These are phyloP conservation scores for Balanococcus diminutus DNA, from an alignment of 2,888 invertebrate genomes.

Conservation along the genomic window DNA sequence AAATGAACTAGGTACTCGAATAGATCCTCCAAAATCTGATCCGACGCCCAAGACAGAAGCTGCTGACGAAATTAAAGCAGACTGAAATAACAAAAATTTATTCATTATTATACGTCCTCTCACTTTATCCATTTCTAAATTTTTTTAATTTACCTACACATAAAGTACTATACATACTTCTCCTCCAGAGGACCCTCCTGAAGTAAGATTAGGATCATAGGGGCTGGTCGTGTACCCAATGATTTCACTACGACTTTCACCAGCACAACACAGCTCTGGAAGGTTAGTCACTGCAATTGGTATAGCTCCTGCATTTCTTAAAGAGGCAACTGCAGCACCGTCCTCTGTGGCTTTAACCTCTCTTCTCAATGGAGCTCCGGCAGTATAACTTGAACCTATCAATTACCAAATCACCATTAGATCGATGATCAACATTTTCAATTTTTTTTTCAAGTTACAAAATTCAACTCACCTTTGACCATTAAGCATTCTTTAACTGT, in stretches of 20 bases:
- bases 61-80: conserved; percentile 75
- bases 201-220: conserved; percentile 73
- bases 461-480: conserved; percentile 67
- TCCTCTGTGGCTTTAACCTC: conserved; percentile 64
- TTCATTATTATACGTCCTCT: not conserved
- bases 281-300: conserved; percentile 83
- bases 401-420: not conserved
- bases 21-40: conserved; percentile 88
- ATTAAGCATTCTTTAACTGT: conserved; percentile 89
- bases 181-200: conserved; percentile 90
- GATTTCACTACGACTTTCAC: conserved; percentile 81
- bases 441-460: too few species aligned
- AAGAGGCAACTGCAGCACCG: conserved; percentile 70
- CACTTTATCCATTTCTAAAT: not conserved
- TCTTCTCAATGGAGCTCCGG: conserved; percentile 51
- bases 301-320: conserved; percentile 77
- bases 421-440: not conserved
- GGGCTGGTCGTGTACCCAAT: conserved; percentile 83
- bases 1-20: conserved; percentile 87
- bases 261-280: conserved; percentile 86
- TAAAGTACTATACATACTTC: too few species aligned
- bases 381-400: conserved; percentile 57
- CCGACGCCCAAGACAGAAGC: conserved; percentile 83
- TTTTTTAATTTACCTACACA: too few species aligned
- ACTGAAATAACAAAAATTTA: conserved; percentile 56